Conservation (phyloP, 1,140 invertebrate genomes). For the Tachypleus tridentatus region DNA sequence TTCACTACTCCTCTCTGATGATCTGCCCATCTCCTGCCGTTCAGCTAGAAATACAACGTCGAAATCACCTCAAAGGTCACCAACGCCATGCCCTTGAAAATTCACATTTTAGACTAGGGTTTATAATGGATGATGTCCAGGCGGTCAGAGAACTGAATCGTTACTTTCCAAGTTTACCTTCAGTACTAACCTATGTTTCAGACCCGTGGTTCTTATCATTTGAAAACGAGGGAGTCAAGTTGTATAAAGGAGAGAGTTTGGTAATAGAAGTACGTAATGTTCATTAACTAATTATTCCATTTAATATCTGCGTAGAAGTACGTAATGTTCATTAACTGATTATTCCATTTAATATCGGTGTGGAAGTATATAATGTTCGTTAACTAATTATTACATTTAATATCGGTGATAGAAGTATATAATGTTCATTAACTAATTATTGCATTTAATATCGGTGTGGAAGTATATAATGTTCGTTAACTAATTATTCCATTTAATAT, state of each 20-base stretch:
- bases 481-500: too few relatives aligned
- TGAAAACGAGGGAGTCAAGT: slow-evolving; percentile 46
- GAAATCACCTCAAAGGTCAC: neutral
- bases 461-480: too few relatives aligned
- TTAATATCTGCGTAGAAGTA: slow-evolving; percentile 56
- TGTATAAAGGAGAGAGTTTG: slow-evolving; percentile 86
- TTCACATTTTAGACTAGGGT: slow-evolving; percentile 48
- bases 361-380: slow-evolving; percentile 70
- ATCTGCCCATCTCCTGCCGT: slow-evolving; percentile 85
- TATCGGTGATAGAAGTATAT: slow-evolving; percentile 80
- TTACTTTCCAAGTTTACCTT: slow-evolving; percentile 62
- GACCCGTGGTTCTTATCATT: slow-evolving; percentile 82
- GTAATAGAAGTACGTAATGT: slow-evolving; percentile 62
- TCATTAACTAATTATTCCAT: too few relatives aligned
- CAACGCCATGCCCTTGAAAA: neutral
- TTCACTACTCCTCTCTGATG: slow-evolving; percentile 81
- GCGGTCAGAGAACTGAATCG: slow-evolving; percentile 75
- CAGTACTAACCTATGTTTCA: slow-evolving; percentile 71
- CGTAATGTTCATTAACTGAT: slow-evolving; percentile 10
- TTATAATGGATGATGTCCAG: slow-evolving; percentile 91
- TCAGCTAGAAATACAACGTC: slow-evolving; percentile 9
- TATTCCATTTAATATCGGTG: too few relatives aligned
- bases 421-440: too few relatives aligned
- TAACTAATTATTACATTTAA: too few relatives aligned
- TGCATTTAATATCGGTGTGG: too few relatives aligned